Conservation (phyloP, 2,797 vertebrate genomes). For the Scyliorhinus canicula region DNA sequence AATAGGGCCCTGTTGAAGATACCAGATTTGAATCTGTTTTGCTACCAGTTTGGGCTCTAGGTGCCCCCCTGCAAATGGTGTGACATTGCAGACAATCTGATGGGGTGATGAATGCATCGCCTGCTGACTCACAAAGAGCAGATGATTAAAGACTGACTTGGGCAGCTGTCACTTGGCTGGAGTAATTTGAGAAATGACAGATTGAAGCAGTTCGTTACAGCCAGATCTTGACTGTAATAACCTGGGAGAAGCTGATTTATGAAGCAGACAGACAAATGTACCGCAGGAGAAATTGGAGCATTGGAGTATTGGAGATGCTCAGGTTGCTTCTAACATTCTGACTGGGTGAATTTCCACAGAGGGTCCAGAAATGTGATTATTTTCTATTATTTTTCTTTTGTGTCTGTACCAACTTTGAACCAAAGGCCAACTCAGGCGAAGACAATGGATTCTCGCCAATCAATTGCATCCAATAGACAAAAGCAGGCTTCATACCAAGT, state of each 20-base stretch:
- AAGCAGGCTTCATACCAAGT: neutral
- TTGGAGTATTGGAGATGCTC: neutral
- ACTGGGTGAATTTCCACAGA: neutral
- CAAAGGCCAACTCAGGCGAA: neutral
- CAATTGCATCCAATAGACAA: neutral
- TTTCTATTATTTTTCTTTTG: neutral
- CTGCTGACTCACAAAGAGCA: slow-evolving; percentile 2
- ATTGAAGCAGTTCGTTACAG: neutral
- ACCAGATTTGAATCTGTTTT: neutral
- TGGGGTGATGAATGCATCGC: neutral
- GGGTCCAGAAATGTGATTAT: neutral
- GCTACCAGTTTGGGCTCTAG: neutral
- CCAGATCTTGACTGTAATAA: slow-evolving; percentile 7
- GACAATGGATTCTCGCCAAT: neutral
- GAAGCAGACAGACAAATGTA: neutral
- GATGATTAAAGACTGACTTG: slow-evolving; percentile 8
- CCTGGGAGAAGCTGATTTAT: slow-evolving; percentile 22
- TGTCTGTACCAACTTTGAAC: neutral
- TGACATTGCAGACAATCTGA: neutral
- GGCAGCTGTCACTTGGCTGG: neutral
- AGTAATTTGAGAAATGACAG: slow-evolving; percentile 26
- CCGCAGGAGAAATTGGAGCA: neutral
- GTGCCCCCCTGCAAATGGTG: neutral
- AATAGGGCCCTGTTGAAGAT: neutral
- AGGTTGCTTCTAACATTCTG: neutral